phyloP scores from a whole-genome alignment of 2,888 invertebrate genomes.

The Vandiemenella viatica region DNA sequence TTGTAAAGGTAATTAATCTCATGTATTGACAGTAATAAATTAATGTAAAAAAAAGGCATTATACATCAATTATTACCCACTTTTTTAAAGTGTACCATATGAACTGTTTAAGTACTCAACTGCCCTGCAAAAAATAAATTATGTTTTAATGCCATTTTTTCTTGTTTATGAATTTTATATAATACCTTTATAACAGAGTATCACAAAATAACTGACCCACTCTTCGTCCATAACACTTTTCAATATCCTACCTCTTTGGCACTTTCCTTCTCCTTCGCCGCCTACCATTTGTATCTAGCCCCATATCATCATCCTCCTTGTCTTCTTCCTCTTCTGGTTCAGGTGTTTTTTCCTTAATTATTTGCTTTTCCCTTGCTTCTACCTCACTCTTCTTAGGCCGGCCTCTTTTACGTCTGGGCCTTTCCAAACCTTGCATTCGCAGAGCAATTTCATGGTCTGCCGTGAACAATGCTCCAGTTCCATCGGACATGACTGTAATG shows the following conservation, averaged over 20 bases:
- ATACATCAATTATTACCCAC: no score
- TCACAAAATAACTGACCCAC: no score
- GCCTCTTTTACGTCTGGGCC: slow-evolving; percentile 51
- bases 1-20: no score
- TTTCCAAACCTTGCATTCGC: slow-evolving; percentile 46
- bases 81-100: no score
- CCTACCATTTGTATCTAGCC: slow-evolving; percentile 37
- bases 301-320: slow-evolving; percentile 24
- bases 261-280: slow-evolving; percentile 44
- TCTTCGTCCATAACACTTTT: no score
- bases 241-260: slow-evolving; percentile 39
- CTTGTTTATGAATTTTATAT: no score
- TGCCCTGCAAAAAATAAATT: no score
- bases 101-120: no score
- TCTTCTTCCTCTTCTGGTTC: slow-evolving; percentile 21
- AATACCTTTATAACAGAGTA: no score
- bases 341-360: slow-evolving; percentile 18
- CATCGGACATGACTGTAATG: slow-evolving; percentile 40
- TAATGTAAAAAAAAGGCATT: no score
- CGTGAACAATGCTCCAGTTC: slow-evolving; percentile 46
- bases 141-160: no score
- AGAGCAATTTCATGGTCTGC: slow-evolving; percentile 47
- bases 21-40: no score
- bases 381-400: slow-evolving; percentile 45
- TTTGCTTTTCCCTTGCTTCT: slow-evolving; percentile 19